Evolutionary conservation across 2,113 vertebrate species (phyloP).

Genomic region (Eubucco bourcierii): DNA sequence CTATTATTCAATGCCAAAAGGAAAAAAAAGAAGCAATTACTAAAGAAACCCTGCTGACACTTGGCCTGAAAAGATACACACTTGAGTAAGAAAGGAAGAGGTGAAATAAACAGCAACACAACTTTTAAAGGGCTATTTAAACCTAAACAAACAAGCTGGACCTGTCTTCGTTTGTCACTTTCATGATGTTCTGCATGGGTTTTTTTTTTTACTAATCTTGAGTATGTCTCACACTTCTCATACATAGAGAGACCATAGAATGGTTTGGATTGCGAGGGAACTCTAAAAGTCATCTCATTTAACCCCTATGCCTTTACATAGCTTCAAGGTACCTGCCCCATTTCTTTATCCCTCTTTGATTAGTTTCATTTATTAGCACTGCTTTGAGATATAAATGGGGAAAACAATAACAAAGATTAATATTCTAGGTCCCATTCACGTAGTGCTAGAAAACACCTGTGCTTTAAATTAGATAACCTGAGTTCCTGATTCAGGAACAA

Average conservation of each 20-base stretch:
- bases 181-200: neutral
- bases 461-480: neutral
- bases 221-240: neutral
- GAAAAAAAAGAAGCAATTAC: slow-evolving; percentile 31
- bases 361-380: neutral
- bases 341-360: neutral
- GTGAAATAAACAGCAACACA: neutral
- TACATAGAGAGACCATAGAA: neutral
- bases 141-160: neutral
- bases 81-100: neutral
- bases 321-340: neutral
- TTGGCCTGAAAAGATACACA: neutral
- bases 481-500: neutral
- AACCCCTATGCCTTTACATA: neutral
- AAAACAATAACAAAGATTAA: neutral
- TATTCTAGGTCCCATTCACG: neutral
- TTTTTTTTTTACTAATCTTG: neutral
- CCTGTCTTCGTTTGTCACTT: neutral
- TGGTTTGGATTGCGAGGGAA: too few relatives aligned
- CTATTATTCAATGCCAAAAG: slow-evolving; percentile 56
- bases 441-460: neutral
- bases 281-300: too few relatives aligned
- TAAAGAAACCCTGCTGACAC: neutral
- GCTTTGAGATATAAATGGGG: neutral
- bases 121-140: neutral